Conservation (phyloP, 92 coral and sea anemone genomes). For the Galaxea fascicularis region DNA sequence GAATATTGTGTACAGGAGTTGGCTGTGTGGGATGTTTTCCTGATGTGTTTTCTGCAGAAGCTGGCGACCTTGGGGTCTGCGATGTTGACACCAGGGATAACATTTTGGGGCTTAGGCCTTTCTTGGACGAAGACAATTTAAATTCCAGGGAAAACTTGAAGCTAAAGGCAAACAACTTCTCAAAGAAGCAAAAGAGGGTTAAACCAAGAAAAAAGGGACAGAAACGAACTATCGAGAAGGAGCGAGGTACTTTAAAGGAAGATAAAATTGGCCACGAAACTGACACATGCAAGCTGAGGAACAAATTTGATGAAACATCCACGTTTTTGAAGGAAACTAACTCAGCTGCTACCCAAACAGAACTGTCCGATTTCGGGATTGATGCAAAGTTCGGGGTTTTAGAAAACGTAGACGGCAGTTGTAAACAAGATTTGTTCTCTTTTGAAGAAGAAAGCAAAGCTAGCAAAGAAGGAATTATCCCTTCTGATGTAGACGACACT, state of each 20-base stretch:
- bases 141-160: conserved; percentile 22
- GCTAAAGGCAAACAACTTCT: conserved; percentile 10
- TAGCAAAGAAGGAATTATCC: not conserved
- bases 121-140: conserved; percentile 62
- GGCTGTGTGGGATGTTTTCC: conserved; percentile 98
- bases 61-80: conserved; percentile 83
- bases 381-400: conserved; percentile 6
- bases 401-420: not conserved
- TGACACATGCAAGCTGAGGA: not conserved
- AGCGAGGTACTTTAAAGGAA: not conserved
- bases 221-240: not conserved
- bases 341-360: conserved; percentile 32
- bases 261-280: not conserved
- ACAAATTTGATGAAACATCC: not conserved
- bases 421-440: not conserved
- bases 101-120: conserved; percentile 64
- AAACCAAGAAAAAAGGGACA: conserved; percentile 1
- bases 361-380: conserved; percentile 28
- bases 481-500: conserved; percentile 36
- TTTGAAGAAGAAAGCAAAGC: not conserved
- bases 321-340: not conserved
- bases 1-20: conserved; percentile 91
- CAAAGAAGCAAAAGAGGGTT: not conserved
- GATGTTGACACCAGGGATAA: conserved; percentile 60
- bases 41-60: conserved; percentile 67